These are phyloP conservation scores for Tringa solitaria DNA, from an alignment of 2,113 vertebrate species.

Conservation along the genomic window DNA sequence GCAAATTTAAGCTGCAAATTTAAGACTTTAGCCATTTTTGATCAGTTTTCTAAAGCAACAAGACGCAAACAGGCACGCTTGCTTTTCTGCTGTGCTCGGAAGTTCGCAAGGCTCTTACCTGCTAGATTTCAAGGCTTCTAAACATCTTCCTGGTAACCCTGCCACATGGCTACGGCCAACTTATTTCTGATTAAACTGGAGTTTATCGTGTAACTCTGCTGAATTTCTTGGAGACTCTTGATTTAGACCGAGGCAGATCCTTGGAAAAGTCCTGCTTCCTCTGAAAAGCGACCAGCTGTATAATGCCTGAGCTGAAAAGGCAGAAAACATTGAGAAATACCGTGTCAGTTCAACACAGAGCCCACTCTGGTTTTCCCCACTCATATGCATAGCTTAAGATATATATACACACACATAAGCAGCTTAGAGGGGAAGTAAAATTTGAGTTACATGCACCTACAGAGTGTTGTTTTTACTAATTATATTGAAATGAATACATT, in stretches of 20 bases:
- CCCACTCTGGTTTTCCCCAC: background rate
- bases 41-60: background rate
- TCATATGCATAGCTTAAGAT: background rate
- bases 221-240: background rate
- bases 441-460: background rate
- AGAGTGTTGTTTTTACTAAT: background rate
- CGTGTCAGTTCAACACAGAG: background rate
- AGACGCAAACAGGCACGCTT: accelerated
- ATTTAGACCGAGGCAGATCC: background rate
- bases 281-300: too few species aligned
- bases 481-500: background rate
- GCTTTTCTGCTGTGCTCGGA: background rate
- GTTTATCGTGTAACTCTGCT: background rate
- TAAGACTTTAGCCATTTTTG: background rate
- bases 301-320: background rate
- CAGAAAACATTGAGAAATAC: background rate
- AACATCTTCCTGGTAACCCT: background rate
- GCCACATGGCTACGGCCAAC: background rate
- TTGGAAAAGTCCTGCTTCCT: background rate
- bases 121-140: background rate
- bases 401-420: too few species aligned
- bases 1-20: background rate
- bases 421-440: background rate
- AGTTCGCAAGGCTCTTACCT: background rate
- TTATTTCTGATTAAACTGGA: background rate